A percentile compares a stretch with the other conserved stretches of the same genome.
Evolutionary conservation across 2,113 vertebrate species (phyloP).

Genomic region (Marmota flaviventris): DNA sequence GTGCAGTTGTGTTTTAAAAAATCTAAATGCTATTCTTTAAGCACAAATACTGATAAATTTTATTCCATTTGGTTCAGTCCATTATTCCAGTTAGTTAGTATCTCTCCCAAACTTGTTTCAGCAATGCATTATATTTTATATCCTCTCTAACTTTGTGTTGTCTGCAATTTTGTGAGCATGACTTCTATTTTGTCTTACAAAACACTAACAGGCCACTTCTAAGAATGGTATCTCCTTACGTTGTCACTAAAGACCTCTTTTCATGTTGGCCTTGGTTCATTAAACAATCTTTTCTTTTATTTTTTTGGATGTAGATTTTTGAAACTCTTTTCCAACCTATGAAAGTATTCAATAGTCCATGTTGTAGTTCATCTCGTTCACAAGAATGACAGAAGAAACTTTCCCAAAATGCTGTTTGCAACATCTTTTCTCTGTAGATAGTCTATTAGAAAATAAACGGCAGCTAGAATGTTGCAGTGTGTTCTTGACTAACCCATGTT

Average conservation of each 20-base stretch:
- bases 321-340: conserved; percentile 29
- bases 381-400: conserved; percentile 10
- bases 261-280: neutral
- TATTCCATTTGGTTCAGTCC: conserved; percentile 48
- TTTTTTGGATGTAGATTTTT: neutral
- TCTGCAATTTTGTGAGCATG: neutral
- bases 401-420: neutral
- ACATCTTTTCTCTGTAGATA: neutral
- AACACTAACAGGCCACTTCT: neutral
- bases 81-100: conserved; percentile 36
- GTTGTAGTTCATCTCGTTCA: conserved; percentile 30
- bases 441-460: conserved; percentile 4
- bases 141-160: neutral
- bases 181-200: conserved; percentile 60
- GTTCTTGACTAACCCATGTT: neutral
- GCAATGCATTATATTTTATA: neutral
- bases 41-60: conserved; percentile 47
- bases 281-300: neutral
- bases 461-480: neutral
- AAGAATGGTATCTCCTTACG: neutral
- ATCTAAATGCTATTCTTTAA: conserved; percentile 23
- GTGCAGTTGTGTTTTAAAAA: conserved; percentile 44
- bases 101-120: conserved; percentile 43
- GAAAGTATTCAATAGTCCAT: neutral
- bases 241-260: neutral